Evolutionary conservation across 2,113 vertebrate species (phyloP).

Genomic region (Pachyramphus minor): DNA sequence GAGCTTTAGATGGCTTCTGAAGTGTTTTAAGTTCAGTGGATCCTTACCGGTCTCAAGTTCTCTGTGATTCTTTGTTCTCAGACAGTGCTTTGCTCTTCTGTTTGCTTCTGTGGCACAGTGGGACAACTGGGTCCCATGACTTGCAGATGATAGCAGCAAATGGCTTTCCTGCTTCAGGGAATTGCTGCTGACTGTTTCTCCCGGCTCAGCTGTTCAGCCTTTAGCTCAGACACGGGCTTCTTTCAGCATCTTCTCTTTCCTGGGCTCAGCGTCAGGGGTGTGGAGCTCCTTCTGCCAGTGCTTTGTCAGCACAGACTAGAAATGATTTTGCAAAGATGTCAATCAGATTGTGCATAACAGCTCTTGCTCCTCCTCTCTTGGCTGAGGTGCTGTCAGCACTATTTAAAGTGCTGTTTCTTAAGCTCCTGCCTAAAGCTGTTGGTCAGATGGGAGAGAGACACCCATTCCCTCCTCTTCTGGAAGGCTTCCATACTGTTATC

Average conservation of each 20-base stretch:
- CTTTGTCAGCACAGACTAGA: background rate
- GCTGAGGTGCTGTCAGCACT: background rate
- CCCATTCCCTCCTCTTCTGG: accelerated
- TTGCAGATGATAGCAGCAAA: background rate
- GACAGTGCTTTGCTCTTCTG: background rate
- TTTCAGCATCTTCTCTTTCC: background rate
- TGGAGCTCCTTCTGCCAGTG: background rate
- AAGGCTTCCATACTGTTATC: accelerated
- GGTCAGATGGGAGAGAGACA: background rate
- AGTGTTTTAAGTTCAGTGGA: background rate
- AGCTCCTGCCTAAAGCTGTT: background rate
- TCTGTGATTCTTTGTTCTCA: background rate
- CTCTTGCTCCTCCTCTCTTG: background rate
- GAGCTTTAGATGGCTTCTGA: background rate
- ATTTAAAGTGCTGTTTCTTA: background rate
- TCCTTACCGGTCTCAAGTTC: background rate
- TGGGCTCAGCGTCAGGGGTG: background rate
- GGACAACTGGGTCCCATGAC: background rate
- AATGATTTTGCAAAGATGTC: background rate
- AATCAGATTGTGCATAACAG: background rate
- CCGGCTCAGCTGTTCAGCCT: background rate
- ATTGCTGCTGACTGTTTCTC: background rate
- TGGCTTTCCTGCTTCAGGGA: background rate
- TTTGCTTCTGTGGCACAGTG: background rate
- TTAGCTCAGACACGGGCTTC: background rate